Base-by-base conservation (phyloP, 2,797 vertebrate genomes). In the Coendou prehensilis region DNA sequence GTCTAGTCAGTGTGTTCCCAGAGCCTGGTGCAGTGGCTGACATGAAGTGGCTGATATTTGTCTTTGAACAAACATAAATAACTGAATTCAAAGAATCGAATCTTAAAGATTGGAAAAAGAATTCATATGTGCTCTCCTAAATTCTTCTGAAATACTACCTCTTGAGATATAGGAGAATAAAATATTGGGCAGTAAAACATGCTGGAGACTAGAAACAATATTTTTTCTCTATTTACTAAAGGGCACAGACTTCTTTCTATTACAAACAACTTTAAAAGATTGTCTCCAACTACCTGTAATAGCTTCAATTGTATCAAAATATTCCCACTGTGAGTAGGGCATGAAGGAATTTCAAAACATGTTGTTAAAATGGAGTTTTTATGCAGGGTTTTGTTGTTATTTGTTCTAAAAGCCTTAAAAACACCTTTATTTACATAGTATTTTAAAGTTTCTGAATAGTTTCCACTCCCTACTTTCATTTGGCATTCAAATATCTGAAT, bases 321-420 rank as follows among this genome's bases (percentile, higher is more conserved):
- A 15, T 50, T 86, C 5, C 41, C 13, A 3, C 30, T 57, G 1
- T 54, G 45, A 79, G 56, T 69, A 87, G 56, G 37, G 30, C 30
- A 10, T 1, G 4, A 61, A 2, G 4, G 22, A 50, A 50, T 67
- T 33, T 56, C 50, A 93, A 95, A 91, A 57, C 10, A 45, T 26
- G 4, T 23, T 54, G 59, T 37, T 69, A 17, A 37, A 4, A 61
- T 57, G 64, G 85, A 33, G 15, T 63, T 96, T 95, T 90, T 63
- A 63, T 64, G 26, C n/a, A 82, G 28, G 63, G 37, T 88, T 52
- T 89, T 85, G 56, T 75, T 79, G 8, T 91, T 54, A 90, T 96
- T 94, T 95, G 81, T 23, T 67, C 75, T 86, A 63, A 95, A 97
- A 95, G 41, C 22, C 63, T 96, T 75, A 69, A 33, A 92, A 89